These are phyloP conservation scores for Phaethon lepturus DNA, from an alignment of 2,113 vertebrate species.

Conservation along the genomic window DNA sequence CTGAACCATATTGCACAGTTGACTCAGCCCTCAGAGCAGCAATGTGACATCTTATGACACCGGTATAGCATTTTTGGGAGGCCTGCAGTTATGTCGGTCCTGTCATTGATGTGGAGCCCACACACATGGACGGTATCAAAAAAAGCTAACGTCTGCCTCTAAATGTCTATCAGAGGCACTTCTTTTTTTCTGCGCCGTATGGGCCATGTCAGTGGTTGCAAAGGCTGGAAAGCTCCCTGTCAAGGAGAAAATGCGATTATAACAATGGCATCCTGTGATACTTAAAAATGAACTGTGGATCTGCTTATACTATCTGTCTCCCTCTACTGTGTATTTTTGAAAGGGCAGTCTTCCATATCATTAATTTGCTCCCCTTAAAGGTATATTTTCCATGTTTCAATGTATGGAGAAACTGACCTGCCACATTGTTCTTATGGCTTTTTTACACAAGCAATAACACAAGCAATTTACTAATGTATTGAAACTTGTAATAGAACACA, in stretches of 20 bases:
- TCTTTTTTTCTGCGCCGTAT: neutral
- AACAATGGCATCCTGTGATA: neutral
- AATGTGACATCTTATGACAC: neutral
- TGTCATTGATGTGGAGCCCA: neutral
- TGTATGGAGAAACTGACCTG: constrained; percentile 17
- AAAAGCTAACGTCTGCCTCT: neutral
- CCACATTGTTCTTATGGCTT: constrained; percentile 56
- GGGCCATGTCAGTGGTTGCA: neutral
- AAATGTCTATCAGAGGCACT: neutral
- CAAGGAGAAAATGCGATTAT: constrained; percentile 35
- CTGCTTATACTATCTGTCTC: neutral
- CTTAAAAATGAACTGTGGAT: constrained; percentile 38
- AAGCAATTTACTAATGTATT: constrained; percentile 62
- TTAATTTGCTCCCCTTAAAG: constrained; percentile 44
- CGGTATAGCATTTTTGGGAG: neutral
- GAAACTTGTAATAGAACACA: constrained; percentile 56
- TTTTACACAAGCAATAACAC: constrained; percentile 69
- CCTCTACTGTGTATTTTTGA: neutral
- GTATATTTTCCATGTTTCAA: constrained; percentile 46
- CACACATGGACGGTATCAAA: neutral
- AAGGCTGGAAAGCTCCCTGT: constrained; percentile 19
- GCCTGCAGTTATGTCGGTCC: neutral
- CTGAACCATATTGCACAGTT: neutral
- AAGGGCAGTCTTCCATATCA: constrained; percentile 1
- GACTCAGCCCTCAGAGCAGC: neutral